A percentile compares a stretch with the other conserved stretches of the same genome.
Evolutionary conservation across 92 coral and sea anemone genomes (phyloP).

Genomic region (Epizoanthus illoricatus): DNA sequence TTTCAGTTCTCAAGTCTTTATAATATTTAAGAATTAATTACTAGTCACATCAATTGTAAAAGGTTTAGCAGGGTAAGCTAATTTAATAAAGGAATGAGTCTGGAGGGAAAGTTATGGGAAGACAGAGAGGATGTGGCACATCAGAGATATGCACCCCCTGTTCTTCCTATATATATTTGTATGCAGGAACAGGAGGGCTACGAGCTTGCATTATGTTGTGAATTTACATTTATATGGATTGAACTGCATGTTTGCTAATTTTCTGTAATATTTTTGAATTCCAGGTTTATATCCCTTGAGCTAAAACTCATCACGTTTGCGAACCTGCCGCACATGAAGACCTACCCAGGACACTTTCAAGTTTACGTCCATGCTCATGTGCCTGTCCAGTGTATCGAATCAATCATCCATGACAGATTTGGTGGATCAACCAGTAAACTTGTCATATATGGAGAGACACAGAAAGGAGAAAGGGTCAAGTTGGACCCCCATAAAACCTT

Average conservation of each 20-base stretch:
- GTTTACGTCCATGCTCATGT: constrained; percentile 86
- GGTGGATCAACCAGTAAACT: constrained; percentile 86
- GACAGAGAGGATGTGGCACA: no score
- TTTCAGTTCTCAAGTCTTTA: no score
- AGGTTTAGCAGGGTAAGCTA: no score
- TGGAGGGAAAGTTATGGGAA: no score
- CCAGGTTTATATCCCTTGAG: constrained; percentile 86
- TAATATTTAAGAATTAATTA: no score
- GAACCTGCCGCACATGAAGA: constrained; percentile 83
- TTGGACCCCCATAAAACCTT: constrained; percentile 81
- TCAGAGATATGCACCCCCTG: no score
- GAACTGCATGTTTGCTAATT: neutral
- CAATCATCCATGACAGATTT: constrained; percentile 71
- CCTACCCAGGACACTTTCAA: constrained; percentile 93
- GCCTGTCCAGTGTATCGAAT: constrained; percentile 71
- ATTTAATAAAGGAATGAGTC: no score
- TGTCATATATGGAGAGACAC: constrained; percentile 72
- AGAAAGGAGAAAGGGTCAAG: constrained; percentile 69
- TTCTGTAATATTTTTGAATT: neutral
- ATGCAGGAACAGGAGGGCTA: no score
- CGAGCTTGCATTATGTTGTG: no score
- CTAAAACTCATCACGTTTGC: constrained; percentile 88
- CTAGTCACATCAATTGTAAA: no score
- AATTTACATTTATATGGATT: neutral
- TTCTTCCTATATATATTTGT: no score